Evolutionary conservation across 2,113 vertebrate species (phyloP), one percentile per base, ranked within the genome.

Genomic region (Leuciscus idus): DNA sequence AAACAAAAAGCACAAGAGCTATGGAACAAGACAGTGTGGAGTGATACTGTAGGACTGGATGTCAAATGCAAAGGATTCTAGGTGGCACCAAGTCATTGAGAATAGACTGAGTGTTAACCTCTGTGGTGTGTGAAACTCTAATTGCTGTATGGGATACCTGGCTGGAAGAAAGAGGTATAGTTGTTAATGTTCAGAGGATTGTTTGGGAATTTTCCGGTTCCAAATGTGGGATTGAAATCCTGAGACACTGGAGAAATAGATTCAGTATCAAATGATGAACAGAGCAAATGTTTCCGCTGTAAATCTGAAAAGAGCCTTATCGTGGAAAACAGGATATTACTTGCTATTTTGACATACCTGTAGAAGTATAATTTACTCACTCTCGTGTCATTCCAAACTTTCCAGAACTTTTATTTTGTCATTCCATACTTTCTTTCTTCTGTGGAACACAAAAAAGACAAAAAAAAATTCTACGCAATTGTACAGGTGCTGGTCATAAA

Each of bases 1-100:
- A 90, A 90, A 90, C 81, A 88, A 74, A 77, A 72, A 84, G 85
- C 62, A 86, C 74, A 50, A 83, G 61, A 73, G 81, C 43, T 30
- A 43, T 50, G 61, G 17, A 68, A 50, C n/a, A 28, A 68, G 61
- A 81, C 80, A 78, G 30, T 19, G 21, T 19, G 77, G 79, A 86
- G 61, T 50, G 74, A 84, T 13, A 73, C 19, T 62, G 57, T 7
- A 13, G 13, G 55, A 64, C 30, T 8, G 36, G 77, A n/a, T 8
- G 30, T 62, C 21, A 80, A 81, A 81, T 66, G 7, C 61, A 48
- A 48, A 28, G 5, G 4, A 68, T 66, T 81, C 61, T 28, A 62
- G 7, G 21, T 81, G 39, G 26, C 26, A 33, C 15, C n/a, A 50
- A 81, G 61, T 30, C 79, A 48, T 19, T 50, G 23, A 66, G 61